phyloP scores from a whole-genome alignment of 2,797 vertebrate species.

The Acipenser transmontanus region DNA sequence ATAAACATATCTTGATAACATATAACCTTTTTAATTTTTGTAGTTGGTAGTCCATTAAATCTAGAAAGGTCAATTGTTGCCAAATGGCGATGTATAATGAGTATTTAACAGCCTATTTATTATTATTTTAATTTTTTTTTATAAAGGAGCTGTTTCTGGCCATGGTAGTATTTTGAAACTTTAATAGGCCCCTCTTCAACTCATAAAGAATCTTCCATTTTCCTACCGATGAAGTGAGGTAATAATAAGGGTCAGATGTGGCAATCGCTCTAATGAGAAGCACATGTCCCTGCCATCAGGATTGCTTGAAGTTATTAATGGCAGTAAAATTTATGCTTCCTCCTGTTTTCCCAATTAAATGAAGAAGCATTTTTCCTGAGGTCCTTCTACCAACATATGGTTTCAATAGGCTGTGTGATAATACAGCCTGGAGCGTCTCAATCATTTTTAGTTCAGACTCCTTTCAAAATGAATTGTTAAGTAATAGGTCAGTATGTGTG shows the following conservation, averaged over 20 bases:
- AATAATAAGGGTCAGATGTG: slow-evolving; percentile 66
- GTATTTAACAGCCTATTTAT: slow-evolving; percentile 37
- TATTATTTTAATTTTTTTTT: slow-evolving; percentile 20
- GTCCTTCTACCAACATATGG: slow-evolving; percentile 61
- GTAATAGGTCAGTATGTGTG: slow-evolving; percentile 11
- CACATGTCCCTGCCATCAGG: slow-evolving; percentile 59
- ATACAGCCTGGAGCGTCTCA: slow-evolving; percentile 59
- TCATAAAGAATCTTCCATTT: slow-evolving; percentile 63
- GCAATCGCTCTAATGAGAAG: slow-evolving; percentile 65
- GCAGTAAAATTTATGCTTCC: slow-evolving; percentile 78
- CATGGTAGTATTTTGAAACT: slow-evolving; percentile 48
- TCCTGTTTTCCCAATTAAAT: slow-evolving; percentile 75
- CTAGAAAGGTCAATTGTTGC: too few species aligned
- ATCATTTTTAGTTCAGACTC: slow-evolving; percentile 36
- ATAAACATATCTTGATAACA: too few species aligned
- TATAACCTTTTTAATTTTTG: too few species aligned
- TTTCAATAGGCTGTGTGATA: slow-evolving; percentile 70
- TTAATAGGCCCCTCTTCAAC: slow-evolving; percentile 52
- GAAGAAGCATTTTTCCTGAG: slow-evolving; percentile 49
- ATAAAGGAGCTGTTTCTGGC: slow-evolving; percentile 23
- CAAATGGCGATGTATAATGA: slow-evolving; percentile 37
- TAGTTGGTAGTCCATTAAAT: too few species aligned
- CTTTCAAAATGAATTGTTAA: slow-evolving; percentile 12
- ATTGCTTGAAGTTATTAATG: slow-evolving; percentile 75
- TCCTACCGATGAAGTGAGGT: slow-evolving; percentile 68